Evolutionary conservation across 30 jellyfish, hydroid and myxozoan genomes (phyloP).

Genomic region (Turritopsis rubra): DNA sequence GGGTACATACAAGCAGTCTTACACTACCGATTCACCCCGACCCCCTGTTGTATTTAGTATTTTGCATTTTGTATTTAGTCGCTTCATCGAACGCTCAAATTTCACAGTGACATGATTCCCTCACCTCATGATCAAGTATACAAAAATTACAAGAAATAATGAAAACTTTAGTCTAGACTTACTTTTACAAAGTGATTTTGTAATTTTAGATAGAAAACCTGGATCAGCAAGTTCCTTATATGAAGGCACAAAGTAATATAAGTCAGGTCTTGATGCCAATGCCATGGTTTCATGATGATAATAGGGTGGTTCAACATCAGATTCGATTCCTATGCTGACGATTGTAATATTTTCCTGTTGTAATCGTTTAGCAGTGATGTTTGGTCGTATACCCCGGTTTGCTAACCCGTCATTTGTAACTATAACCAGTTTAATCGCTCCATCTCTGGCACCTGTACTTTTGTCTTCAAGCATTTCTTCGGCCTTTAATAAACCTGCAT

Average conservation of each 20-base stretch:
- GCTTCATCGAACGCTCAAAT: no score
- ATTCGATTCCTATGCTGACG: slow-evolving; percentile 7
- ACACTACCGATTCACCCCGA: no score
- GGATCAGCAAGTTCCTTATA: not conserved
- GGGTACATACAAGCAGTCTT: no score
- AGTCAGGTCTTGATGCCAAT: not conserved
- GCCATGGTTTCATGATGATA: not conserved
- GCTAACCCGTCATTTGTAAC: slow-evolving; percentile 1
- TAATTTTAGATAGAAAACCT: not conserved
- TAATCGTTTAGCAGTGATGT: not conserved
- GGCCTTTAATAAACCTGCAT: not conserved
- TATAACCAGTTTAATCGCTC: not conserved
- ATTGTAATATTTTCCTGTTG: not conserved
- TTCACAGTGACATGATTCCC: no score
- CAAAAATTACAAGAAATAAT: no score
- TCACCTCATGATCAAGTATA: no score
- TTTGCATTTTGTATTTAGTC: no score
- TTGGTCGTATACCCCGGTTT: not conserved
- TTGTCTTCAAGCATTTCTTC: slow-evolving; percentile 15
- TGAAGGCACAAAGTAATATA: not conserved
- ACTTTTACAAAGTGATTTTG: slow-evolving; percentile 6
- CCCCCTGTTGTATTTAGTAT: no score
- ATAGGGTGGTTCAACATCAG: not conserved
- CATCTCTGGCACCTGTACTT: not conserved
- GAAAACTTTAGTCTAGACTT: not conserved